Evolutionary conservation across 2,797 vertebrate species (phyloP).

Genomic region (Uromys caudimaculatus): DNA sequence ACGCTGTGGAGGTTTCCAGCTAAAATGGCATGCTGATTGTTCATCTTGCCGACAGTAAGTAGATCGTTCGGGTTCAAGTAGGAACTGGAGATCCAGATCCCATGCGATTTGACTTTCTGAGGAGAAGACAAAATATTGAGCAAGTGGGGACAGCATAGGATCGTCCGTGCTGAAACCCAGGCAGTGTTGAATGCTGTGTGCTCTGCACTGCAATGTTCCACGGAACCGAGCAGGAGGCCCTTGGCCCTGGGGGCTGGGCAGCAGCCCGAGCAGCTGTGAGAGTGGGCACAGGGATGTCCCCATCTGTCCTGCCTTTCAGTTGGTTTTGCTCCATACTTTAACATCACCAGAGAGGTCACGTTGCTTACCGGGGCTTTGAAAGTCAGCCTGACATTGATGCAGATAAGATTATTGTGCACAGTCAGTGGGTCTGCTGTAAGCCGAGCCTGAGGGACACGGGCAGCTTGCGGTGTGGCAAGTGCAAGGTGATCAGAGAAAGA

Average conservation of each 20-base stretch:
- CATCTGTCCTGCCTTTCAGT: conserved; percentile 21
- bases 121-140: not conserved
- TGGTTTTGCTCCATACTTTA: conserved; percentile 54
- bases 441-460: not conserved
- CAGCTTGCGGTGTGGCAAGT: conserved; percentile 8
- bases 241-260: conserved; percentile 10
- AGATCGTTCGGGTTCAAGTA: conserved; percentile 22
- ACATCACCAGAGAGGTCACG: conserved; percentile 32
- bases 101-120: not conserved
- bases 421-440: conserved; percentile 2
- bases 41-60: conserved; percentile 64
- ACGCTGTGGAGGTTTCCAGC: conserved; percentile 49
- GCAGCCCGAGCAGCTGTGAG: conserved; percentile 67
- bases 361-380: conserved; percentile 37
- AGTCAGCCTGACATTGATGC: conserved; percentile 19
- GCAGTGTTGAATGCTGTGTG: conserved; percentile 7
- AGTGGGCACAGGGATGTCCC: conserved; percentile 27
- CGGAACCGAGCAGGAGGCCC: not conserved
- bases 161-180: not conserved
- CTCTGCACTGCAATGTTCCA: conserved; percentile 45
- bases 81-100: not conserved
- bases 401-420: conserved; percentile 36
- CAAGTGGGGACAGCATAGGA: not conserved
- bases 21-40: conserved; percentile 43
- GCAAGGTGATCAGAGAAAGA: not conserved